Conservation (phyloP, 2,888 invertebrate species). For the Chydorus sphaericus region DNA sequence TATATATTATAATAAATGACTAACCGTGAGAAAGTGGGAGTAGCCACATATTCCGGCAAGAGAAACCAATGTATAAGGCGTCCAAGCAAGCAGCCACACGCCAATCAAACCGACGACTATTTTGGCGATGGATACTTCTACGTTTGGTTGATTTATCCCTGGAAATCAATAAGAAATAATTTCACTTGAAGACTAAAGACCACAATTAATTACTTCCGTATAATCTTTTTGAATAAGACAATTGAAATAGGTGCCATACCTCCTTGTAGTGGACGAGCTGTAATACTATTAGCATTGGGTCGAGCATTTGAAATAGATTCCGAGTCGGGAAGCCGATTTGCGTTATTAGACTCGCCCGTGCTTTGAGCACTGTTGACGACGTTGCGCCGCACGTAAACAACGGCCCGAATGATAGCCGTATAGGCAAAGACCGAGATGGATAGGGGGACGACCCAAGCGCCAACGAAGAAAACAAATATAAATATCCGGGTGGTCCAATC, state of each 20-base stretch:
- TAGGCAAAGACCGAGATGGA: slow-evolving; percentile 56
- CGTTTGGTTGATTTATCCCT: neutral
- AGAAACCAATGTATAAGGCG: slow-evolving; percentile 11
- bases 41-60: neutral
- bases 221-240: neutral
- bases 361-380: too few species aligned
- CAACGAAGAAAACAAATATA: slow-evolving; percentile 57
- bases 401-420: slow-evolving; percentile 48
- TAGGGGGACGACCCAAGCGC: slow-evolving; percentile 60
- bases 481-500: slow-evolving; percentile 38
- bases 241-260: neutral
- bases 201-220: neutral
- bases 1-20: too few species aligned
- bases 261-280: neutral
- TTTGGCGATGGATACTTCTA: slow-evolving; percentile 8
- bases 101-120: slow-evolving; percentile 4
- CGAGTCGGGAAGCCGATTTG: too few species aligned
- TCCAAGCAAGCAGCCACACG: slow-evolving; percentile 12
- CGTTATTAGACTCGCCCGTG: too few species aligned
- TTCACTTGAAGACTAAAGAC: neutral
- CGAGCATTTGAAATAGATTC: too few species aligned
- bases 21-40: neutral
- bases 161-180: neutral
- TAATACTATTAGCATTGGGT: too few species aligned
- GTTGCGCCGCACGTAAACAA: slow-evolving; percentile 23